phyloP scores from a whole-genome alignment of 2,113 vertebrate genomes.

The Actenoides lindsayi region DNA sequence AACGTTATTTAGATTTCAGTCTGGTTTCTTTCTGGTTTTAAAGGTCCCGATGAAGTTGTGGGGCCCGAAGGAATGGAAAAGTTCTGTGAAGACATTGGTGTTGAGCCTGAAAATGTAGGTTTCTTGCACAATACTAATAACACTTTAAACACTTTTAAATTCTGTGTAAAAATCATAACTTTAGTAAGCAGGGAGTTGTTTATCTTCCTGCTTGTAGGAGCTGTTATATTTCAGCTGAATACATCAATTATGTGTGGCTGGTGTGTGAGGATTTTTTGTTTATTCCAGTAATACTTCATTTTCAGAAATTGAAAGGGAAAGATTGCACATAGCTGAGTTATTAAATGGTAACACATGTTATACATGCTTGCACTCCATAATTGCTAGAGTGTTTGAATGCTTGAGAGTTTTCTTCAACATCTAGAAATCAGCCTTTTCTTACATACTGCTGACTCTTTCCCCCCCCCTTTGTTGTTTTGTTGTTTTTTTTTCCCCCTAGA shows the following conservation, averaged over 20 bases:
- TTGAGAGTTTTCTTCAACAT: not conserved
- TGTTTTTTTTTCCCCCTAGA: conserved; percentile 69
- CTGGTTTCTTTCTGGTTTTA: conserved; percentile 54
- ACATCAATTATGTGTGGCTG: not conserved
- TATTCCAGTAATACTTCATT: not conserved
- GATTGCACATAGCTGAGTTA: not conserved
- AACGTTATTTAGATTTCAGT: not conserved
- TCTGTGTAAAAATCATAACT: not conserved
- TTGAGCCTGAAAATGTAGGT: conserved; percentile 97
- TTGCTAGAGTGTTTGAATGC: not conserved
- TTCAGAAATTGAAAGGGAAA: not conserved
- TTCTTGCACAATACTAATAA: conserved; percentile 17
- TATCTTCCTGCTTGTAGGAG: not conserved
- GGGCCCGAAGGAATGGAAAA: conserved; percentile 98
- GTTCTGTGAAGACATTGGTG: conserved; percentile 96
- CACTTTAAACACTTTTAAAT: not conserved
- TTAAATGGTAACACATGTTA: not conserved
- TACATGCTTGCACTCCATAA: no score
- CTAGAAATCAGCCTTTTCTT: conserved; percentile 23
- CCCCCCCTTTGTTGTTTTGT: not conserved
- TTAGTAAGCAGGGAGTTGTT: not conserved
- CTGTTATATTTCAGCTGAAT: not conserved
- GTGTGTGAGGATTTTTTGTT: not conserved
- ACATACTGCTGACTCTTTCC: conserved; percentile 21
- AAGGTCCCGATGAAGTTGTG: conserved; percentile 91